Evolutionary conservation across 1,140 invertebrate genomes (phyloP).

Genomic region (Ylistrum balloti): DNA sequence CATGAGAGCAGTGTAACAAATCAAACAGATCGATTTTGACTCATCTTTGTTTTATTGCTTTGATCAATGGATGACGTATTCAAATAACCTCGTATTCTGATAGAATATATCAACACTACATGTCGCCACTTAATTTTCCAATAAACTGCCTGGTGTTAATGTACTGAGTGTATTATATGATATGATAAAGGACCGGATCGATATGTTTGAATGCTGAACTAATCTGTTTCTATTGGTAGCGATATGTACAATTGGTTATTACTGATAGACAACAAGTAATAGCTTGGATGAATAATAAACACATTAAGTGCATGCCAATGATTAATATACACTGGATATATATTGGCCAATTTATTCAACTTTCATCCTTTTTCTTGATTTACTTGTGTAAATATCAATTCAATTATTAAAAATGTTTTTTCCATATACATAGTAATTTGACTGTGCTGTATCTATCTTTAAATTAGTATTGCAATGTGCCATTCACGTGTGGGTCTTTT

Average conservation of each 20-base stretch:
- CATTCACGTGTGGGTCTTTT: too few species aligned
- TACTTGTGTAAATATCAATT: too few species aligned
- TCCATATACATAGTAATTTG: too few species aligned
- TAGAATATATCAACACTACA: slow-evolving; percentile 19
- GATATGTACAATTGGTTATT: neutral
- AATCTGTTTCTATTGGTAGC: slow-evolving; percentile 1
- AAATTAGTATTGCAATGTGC: too few species aligned
- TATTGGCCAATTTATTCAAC: too few species aligned
- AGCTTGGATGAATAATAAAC: too few species aligned
- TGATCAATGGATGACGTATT: slow-evolving; percentile 7
- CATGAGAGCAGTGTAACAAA: slow-evolving; percentile 32
- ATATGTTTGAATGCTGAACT: neutral
- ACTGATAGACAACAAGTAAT: neutral
- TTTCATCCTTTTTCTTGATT: too few species aligned
- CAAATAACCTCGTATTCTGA: neutral
- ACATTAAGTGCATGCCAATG: too few species aligned
- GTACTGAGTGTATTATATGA: neutral
- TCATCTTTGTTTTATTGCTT: slow-evolving; percentile 21
- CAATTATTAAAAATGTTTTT: too few species aligned
- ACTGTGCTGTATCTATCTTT: too few species aligned
- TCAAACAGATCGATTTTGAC: slow-evolving; percentile 26
- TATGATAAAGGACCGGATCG: neutral
- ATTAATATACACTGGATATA: too few species aligned
- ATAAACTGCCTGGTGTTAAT: neutral
- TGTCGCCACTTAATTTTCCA: slow-evolving; percentile 8